A percentile compares a stretch with the other conserved stretches of the same genome.
Evolutionary conservation across 1,140 invertebrate species (phyloP).

Genomic region (Hydropsyche tenuis): DNA sequence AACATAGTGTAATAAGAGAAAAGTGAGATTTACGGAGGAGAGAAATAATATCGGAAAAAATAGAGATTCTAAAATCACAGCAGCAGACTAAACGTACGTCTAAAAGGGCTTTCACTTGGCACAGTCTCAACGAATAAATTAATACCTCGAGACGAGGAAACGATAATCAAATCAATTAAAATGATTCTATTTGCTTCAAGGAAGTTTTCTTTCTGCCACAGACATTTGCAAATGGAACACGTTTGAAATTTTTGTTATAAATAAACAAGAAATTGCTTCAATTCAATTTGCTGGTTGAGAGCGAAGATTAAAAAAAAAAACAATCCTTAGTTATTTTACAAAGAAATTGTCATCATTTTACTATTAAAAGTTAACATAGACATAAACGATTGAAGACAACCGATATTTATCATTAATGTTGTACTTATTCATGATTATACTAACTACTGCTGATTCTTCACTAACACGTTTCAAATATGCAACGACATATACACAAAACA

Average conservation of each 20-base stretch:
- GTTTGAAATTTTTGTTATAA: background rate
- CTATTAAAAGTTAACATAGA: constrained; percentile 31
- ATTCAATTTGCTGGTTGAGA: background rate
- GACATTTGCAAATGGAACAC: background rate
- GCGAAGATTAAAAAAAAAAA: constrained; percentile 1
- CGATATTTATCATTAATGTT: constrained; percentile 31
- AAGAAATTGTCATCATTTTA: constrained; percentile 27
- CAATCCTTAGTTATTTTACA: background rate
- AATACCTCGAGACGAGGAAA: background rate
- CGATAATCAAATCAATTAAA: constrained; percentile 1
- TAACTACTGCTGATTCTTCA: constrained; percentile 43
- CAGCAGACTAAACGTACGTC: constrained; percentile 26
- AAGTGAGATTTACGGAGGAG: background rate
- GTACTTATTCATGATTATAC: constrained; percentile 43
- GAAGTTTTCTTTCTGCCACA: background rate
- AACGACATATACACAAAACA: constrained; percentile 43
- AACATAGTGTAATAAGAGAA: constrained; percentile 26
- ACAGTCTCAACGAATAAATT: constrained; percentile 31
- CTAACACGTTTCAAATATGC: constrained; percentile 41
- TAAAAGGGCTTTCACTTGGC: constrained; percentile 39
- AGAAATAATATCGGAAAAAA: constrained; percentile 7
- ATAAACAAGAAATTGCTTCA: too few relatives aligned
- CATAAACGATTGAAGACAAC: constrained; percentile 36
- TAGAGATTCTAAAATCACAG: constrained; percentile 34
- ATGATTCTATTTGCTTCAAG: background rate